These are phyloP conservation scores for Aspidapion aeneum DNA, from an alignment of 2,888 invertebrate genomes.

Conservation along the genomic window DNA sequence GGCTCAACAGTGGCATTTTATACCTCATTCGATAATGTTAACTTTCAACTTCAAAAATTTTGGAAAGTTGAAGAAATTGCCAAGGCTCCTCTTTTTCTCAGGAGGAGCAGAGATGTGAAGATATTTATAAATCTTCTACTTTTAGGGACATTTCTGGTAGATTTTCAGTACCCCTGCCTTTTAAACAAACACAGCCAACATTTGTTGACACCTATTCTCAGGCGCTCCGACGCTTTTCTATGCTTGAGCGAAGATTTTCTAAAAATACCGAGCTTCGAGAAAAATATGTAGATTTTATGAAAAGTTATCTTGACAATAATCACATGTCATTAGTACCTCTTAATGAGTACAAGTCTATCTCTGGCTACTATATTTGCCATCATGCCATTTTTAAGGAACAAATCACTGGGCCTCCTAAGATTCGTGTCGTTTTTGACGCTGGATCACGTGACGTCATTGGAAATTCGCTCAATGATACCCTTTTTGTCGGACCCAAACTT, in stretches of 20 bases:
- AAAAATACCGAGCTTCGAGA: neutral
- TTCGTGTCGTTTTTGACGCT: slow-evolving; percentile 1
- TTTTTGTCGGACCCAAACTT: neutral
- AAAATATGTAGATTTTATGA: neutral
- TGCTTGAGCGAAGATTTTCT: neutral
- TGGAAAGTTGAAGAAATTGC: neutral
- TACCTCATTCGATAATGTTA: neutral
- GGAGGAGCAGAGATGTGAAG: neutral
- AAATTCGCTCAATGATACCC: neutral
- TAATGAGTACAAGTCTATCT: neutral
- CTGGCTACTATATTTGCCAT: neutral
- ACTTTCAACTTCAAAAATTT: neutral
- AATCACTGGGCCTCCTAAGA: neutral
- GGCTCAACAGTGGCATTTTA: neutral
- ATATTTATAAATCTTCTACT: neutral
- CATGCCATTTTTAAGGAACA: slow-evolving; percentile 4
- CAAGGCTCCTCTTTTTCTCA: neutral
- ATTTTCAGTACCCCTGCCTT: neutral
- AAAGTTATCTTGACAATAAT: neutral
- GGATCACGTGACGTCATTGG: neutral
- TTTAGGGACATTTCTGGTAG: neutral
- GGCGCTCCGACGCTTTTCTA: neutral
- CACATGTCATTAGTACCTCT: neutral
- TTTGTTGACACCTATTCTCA: neutral
- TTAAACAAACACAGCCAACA: too few relatives aligned